phyloP scores from a whole-genome alignment of 2,113 vertebrate genomes.

The Bos taurus region DNA sequence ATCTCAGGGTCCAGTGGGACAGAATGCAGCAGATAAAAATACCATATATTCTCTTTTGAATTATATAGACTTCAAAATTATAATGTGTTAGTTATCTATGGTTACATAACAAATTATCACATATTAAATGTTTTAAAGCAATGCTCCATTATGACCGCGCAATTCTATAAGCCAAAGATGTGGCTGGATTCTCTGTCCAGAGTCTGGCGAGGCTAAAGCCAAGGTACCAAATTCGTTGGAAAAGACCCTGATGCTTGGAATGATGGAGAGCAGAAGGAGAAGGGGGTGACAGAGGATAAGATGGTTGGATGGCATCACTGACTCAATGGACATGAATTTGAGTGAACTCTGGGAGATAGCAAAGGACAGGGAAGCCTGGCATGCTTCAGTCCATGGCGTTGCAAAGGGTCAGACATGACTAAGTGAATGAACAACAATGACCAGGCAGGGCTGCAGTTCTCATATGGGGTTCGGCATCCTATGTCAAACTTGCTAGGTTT shows the following conservation, averaged over 20 bases:
- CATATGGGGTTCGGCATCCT: neutral
- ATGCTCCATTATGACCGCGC: neutral
- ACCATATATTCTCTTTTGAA: neutral
- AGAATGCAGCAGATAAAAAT: neutral
- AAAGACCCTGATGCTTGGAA: neutral
- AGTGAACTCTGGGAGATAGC: neutral
- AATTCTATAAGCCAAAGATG: neutral
- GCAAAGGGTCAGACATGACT: neutral
- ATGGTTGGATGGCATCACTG: neutral
- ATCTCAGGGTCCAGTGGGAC: neutral
- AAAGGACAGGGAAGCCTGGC: neutral
- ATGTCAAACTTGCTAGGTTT: neutral
- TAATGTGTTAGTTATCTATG: neutral
- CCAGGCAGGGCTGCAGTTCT: neutral
- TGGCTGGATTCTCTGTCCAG: neutral
- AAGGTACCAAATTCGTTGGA: neutral
- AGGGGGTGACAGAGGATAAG: neutral
- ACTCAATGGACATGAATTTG: neutral
- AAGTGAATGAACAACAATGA: neutral
- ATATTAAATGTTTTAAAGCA: neutral
- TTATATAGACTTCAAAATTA: neutral
- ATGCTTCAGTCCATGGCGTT: fast-evolving
- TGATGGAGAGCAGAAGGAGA: neutral
- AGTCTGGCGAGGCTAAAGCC: neutral
- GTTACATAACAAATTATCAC: neutral